Evolutionary conservation across 2,888 invertebrate species (phyloP), one percentile per base, ranked within the genome.

Genomic region (Diplolepis rosae): DNA sequence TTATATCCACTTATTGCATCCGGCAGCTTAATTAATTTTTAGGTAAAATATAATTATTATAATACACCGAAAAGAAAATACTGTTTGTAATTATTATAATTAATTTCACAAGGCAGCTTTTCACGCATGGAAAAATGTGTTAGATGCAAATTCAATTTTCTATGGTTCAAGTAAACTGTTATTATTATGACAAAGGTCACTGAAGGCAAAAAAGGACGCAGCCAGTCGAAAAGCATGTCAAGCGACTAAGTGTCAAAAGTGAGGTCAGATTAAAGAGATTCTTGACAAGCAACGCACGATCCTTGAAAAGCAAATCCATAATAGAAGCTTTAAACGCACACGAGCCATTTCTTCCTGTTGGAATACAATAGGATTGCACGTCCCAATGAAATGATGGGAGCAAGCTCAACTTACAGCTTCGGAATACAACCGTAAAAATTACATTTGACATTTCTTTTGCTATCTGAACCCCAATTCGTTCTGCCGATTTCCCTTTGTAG

Each of bases 251-350:
- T 73, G 72, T 75, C 71, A 73, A 75, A 74, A 72, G 71, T 48
- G 54, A 72, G 67, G 69, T 69, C 50, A 71, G 71, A 77, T 78
- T 77, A 72, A 73, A 68, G 71, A 68, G 65, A 76, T 74, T 76
- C 67, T 72, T 30, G 67, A 69, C 66, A 45, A 69, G 67, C 56
- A 27, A 28, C 39, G 65, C 50, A 51, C 28, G 51, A 50, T 61
- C 11, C 30, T 51, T 50, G 56, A 51, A 65, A 28, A 48, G 18
- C 52, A 65, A 50, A 7, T 24, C 32, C 48, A 35, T 32, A 42
- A 39, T 35, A 65, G 54, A 45, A 45, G 24, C 69, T 65, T 27
- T 18, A n/a, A 42, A 48, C 9, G 18, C 71, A 68, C 56, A 67
- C 69, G 42, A 30, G n/a, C 61, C 65, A 68, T 56, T 69, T 68